Evolutionary conservation across 64 coral and sea anemone genomes (phyloP).

Genomic region (Hydrozoanthus tunicans): DNA sequence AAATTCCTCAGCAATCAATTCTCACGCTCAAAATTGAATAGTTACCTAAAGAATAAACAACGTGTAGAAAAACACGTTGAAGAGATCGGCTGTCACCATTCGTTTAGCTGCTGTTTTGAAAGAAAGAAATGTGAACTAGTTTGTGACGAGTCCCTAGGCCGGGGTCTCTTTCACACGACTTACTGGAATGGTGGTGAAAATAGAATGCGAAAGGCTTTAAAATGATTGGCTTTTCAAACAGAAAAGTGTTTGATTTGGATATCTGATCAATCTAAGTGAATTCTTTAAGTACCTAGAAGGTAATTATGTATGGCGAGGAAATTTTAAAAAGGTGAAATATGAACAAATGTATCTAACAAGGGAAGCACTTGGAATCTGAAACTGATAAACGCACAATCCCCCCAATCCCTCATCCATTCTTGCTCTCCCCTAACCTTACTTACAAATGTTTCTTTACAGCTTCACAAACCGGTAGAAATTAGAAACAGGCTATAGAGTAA

Average conservation of each 20-base stretch:
- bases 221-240: not conserved
- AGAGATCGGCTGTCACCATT: slow-evolving; percentile 13
- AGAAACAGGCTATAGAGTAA: no score
- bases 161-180: not conserved
- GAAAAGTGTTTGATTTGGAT: not conserved
- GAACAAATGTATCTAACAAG: no score
- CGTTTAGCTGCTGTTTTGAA: slow-evolving; percentile 6
- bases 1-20: not conserved
- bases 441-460: not conserved
- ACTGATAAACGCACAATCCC: no score
- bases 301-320: not conserved
- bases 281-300: not conserved
- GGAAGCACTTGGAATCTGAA: no score
- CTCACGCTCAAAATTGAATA: not conserved
- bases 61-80: not conserved
- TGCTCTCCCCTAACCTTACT: not conserved
- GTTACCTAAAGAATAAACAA: not conserved
- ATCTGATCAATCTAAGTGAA: not conserved
- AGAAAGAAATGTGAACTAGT: not conserved
- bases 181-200: not conserved
- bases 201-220: not conserved
- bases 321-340: no score
- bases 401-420: no score
- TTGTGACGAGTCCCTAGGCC: not conserved
- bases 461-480: not conserved